phyloP scores from a whole-genome alignment of 1,140 invertebrate genomes.

The Pectinophora gossypiella region DNA sequence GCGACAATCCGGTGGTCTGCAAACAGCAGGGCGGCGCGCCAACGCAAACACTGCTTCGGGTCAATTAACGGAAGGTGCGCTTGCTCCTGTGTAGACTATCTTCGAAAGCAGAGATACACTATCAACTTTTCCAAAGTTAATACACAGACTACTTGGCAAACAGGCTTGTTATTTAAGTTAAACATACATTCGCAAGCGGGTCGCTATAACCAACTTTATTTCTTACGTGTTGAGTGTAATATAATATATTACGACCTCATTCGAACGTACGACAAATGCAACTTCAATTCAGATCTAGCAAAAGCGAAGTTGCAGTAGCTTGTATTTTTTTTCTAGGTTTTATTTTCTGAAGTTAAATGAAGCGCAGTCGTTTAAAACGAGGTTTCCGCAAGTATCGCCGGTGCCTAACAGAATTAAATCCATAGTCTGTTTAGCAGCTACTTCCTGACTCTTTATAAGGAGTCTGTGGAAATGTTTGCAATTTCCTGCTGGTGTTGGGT shows the following conservation, averaged over 20 bases:
- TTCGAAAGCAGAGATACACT: neutral
- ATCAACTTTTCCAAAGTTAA: neutral
- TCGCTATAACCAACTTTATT: too few relatives aligned
- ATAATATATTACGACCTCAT: too few relatives aligned
- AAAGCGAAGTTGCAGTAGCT: conserved; percentile 35
- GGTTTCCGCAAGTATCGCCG: conserved; percentile 21
- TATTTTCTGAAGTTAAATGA: conserved; percentile 51
- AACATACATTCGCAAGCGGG: too few relatives aligned
- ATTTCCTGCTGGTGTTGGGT: neutral
- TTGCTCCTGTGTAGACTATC: neutral
- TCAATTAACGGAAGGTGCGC: conserved; percentile 30
- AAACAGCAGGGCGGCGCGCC: conserved; percentile 39
- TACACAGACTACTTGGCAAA: too few relatives aligned
- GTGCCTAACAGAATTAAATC: conserved; percentile 34
- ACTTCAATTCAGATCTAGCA: too few relatives aligned
- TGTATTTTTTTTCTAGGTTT: conserved; percentile 37
- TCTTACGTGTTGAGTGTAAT: too few relatives aligned
- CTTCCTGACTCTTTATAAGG: conserved; percentile 1
- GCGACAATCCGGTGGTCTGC: conserved; percentile 23
- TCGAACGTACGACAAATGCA: too few relatives aligned
- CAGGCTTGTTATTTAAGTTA: too few relatives aligned
- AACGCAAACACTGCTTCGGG: conserved; percentile 34
- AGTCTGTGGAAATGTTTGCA: neutral
- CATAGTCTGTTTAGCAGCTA: conserved; percentile 17
- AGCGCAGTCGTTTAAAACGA: conserved; percentile 46